A percentile compares a stretch with the other conserved stretches of the same genome.
Evolutionary conservation across 35 echinoderm and acorn worm genomes (phyloP).

Genomic region (Heliocidaris tuberculata): DNA sequence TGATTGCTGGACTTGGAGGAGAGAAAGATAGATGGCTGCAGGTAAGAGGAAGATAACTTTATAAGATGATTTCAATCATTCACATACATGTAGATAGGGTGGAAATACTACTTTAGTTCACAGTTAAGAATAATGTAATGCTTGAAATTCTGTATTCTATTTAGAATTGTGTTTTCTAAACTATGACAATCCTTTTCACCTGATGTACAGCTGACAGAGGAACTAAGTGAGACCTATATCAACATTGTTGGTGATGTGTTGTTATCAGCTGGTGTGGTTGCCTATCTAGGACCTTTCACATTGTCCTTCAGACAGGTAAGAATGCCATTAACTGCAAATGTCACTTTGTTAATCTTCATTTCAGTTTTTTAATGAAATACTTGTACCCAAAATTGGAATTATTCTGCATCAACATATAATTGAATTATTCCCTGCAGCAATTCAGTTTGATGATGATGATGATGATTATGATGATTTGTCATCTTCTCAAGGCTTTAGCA

Average conservation of each 20-base stretch:
- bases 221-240: slow-evolving; percentile 78
- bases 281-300: slow-evolving; percentile 94
- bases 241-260: slow-evolving; percentile 98
- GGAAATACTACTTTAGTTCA: no score
- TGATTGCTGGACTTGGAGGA: slow-evolving; percentile 91
- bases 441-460: no score
- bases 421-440: no score
- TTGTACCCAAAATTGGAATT: not conserved
- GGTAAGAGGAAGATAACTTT: slow-evolving; percentile 42
- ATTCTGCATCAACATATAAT: not conserved
- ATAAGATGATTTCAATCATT: no score
- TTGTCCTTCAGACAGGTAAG: slow-evolving; percentile 96
- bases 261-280: slow-evolving; percentile 91
- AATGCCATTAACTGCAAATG: no score
- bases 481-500: no score
- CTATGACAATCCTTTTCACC: not conserved
- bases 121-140: no score
- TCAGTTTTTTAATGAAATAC: not conserved
- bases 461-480: no score
- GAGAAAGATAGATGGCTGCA: slow-evolving; percentile 98
- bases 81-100: no score
- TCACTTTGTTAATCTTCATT: not conserved
- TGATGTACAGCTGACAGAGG: slow-evolving; percentile 69
- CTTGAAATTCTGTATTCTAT: no score
- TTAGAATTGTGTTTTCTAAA: no score